Evolutionary conservation across 2,888 invertebrate species (phyloP), one percentile per base, ranked within the genome.

Genomic region (Hirtodrosophila alboralis): DNA sequence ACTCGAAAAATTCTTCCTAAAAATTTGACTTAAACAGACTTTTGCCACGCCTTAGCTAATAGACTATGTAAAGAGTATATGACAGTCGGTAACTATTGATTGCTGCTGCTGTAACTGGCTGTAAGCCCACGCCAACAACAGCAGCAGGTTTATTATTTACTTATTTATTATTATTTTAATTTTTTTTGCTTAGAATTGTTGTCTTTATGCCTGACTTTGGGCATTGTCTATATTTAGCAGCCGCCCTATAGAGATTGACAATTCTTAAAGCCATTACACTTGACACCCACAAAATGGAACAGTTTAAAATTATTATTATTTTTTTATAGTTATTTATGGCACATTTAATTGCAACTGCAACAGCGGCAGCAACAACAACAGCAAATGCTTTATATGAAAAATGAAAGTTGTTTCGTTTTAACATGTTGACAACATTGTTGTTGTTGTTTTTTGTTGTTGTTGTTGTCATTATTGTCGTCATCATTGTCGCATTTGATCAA

Each of bases 401-500:
- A 75, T 80, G 84, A 75, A 84, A 80, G 81, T 81, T 72, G 80
- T 73, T 81, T 74, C 26, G 33, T 18, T 63, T 64, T 61, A 65
- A 52, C 66, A 66, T 45, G 51, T 54, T 52, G 5, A 38, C 26
- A 54, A 56, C 23, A 41, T 21, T 48, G 36, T 37, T 26, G n/a
- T 10, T 9, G 41, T 8, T 23, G 51, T 14, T 40, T 47, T 34
- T 8, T 41, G 31, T 13, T 57, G 56, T 6, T 48, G 27, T 7
- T 21, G 10, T 10, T 54, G 10, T 7, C 23, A 36, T 4, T 23
- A 36, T n/a, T n/a, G 33, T 0, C 43, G 53, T 13, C 43, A 64
- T 23, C 28, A 57, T 47, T 59, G 56, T 71, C 83, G 62, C 79
- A 83, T 75, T 83, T 75, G 83, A 79, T 79, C 83, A 79, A 79